Percentiles rank a stretch among this genome's conserved stretches.
phyloP scores from a whole-genome alignment of 2,797 vertebrate species.

The Sebastes vulpes region DNA sequence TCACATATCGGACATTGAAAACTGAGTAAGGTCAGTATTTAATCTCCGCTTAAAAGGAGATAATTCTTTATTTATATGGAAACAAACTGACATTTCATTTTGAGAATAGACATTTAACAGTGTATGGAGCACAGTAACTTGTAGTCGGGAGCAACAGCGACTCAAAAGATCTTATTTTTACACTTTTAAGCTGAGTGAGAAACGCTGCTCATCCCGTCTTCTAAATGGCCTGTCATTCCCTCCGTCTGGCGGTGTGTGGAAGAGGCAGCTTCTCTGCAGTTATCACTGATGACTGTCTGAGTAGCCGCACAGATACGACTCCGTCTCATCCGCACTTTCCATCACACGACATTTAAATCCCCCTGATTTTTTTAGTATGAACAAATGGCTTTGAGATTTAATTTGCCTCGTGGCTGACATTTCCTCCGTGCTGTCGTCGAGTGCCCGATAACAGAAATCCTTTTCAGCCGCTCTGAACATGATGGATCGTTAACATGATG shows the following conservation, averaged over 20 bases:
- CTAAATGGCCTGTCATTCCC: slow-evolving; percentile 41
- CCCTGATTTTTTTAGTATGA: slow-evolving; percentile 46
- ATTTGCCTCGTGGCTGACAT: slow-evolving; percentile 61
- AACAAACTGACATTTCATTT: neutral
- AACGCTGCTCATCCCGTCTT: slow-evolving; percentile 19
- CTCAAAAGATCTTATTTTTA: neutral
- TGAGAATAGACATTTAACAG: neutral
- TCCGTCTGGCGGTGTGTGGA: slow-evolving; percentile 10
- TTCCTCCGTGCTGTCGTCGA: slow-evolving; percentile 56
- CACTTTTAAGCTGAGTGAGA: slow-evolving; percentile 15
- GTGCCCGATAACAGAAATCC: slow-evolving; percentile 34
- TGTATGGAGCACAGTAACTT: neutral
- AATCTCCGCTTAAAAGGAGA: neutral
- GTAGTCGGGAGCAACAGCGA: neutral
- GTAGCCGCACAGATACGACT: slow-evolving; percentile 31
- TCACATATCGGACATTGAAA: slow-evolving; percentile 86
- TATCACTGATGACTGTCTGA: slow-evolving; percentile 58
- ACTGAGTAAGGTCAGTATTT: slow-evolving; percentile 82
- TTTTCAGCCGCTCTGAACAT: slow-evolving; percentile 10
- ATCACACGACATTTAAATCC: slow-evolving; percentile 62
- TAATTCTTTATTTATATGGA: neutral
- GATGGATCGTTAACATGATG: slow-evolving; percentile 45
- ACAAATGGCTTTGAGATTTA: slow-evolving; percentile 59
- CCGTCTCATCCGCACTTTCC: slow-evolving; percentile 28
- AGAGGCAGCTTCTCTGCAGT: slow-evolving; percentile 37